phyloP scores from a whole-genome alignment of 1,140 invertebrate species.

The Apis dorsata region DNA sequence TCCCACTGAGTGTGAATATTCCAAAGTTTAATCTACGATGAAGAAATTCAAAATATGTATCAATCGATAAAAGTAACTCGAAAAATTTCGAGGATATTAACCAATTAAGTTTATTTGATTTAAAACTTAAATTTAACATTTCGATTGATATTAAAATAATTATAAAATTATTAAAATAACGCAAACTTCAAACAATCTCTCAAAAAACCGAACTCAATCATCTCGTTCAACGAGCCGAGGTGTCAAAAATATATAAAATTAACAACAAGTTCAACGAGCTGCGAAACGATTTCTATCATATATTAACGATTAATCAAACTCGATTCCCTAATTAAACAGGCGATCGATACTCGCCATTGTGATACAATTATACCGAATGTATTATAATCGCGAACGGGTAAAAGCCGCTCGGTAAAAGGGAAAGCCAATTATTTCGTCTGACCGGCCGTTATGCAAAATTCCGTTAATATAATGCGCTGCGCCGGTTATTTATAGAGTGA shows the following conservation, averaged over 20 bases:
- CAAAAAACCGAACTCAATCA: no score
- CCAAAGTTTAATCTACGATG: no score
- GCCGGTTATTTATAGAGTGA: slow-evolving; percentile 27
- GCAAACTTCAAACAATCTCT: no score
- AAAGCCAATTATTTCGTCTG: slow-evolving; percentile 38
- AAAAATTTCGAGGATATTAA: no score
- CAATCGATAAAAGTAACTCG: no score
- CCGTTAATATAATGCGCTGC: neutral
- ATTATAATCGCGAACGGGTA: neutral
- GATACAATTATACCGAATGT: neutral
- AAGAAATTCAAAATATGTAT: no score
- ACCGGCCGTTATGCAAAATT: slow-evolving; percentile 25
- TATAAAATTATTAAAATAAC: no score
- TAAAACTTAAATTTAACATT: no score
- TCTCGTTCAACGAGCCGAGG: no score
- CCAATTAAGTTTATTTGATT: no score
- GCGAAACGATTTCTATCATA: neutral
- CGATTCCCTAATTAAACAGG: neutral
- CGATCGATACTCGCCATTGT: neutral
- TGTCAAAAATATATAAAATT: neutral
- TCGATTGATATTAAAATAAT: no score
- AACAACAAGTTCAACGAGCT: neutral
- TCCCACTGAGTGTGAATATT: no score
- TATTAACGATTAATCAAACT: neutral
- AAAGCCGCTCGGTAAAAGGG: neutral